Base-by-base conservation (phyloP, 92 coral and sea anemone species). In the Anthopleura xanthogrammica region DNA sequence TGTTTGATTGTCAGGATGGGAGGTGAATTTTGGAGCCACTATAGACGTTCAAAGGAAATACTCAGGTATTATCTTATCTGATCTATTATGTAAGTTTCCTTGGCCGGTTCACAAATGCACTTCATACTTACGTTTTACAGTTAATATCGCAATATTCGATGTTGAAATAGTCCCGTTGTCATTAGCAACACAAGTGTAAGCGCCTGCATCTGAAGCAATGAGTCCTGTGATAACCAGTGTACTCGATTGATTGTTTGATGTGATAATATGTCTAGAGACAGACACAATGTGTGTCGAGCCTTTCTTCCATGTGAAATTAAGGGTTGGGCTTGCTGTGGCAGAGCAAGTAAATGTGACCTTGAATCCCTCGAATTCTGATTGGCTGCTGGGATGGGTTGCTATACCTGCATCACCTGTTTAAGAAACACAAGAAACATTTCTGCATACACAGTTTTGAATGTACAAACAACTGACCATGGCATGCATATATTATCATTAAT, bases 141-240 rank as follows among this genome's bases (percentile, higher is more conserved):
- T 76, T 24, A 76, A 39, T 46, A 42, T n/a, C 16, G 58, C 79
- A n/a, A 12, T 2, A 23, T 76, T 24, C 14, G 79, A 76, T 19
- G 36, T 76, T 41, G 52, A 41, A 41, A 12, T 74, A 74, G 0
- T 74, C 8, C 55, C 60, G 20, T 16, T 54, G 60, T n/a, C 60
- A 46, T 76, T 39, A 7, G 24, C 79, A n/a, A 43, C 56, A 54
- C 79, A 76, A 43, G 79, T 6, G 40, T 76, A 76, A 16, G 16
- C 42, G 29, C 79, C 58, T 46, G 3, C 41, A 39, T 76, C 79
- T 76, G 57, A 46, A 46, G 56, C 56, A n/a, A 46, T 17, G 40
- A 76, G 57, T 76, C 79, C 79, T 42, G 19, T 54, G 42, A 76
- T 46, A 43, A 46, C 36, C 58, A 76, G 79, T 76, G 55, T 42